Evolutionary conservation across 2,797 vertebrate species (phyloP).

Genomic region (Cygnus olor): DNA sequence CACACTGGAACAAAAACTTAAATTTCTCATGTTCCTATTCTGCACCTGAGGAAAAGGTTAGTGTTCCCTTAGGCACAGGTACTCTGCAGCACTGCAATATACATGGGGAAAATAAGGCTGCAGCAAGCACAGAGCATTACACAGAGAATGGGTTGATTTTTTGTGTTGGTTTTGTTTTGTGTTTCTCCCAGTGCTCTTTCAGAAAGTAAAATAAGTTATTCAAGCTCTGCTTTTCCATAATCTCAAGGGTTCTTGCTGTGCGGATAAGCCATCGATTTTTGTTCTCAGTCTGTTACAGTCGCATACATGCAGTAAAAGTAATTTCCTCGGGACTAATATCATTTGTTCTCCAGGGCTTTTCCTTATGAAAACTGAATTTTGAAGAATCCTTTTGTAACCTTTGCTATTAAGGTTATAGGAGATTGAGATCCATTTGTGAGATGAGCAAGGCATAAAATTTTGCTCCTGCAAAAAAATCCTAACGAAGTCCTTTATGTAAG

Average conservation of each 20-base stretch:
- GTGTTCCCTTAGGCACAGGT: background rate
- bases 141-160: background rate
- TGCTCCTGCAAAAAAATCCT: constrained; percentile 15
- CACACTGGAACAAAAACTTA: background rate
- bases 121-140: background rate
- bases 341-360: constrained; percentile 60
- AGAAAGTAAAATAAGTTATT: constrained; percentile 67
- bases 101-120: background rate
- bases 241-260: constrained; percentile 54
- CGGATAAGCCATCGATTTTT: constrained; percentile 61
- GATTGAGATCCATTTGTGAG: constrained; percentile 35
- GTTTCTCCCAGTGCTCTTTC: constrained; percentile 33
- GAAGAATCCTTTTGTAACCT: constrained; percentile 60
- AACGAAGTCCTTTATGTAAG: constrained; percentile 15
- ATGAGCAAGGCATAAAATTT: constrained; percentile 27
- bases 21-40: background rate
- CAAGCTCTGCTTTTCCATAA: constrained; percentile 49
- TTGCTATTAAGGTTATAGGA: constrained; percentile 48
- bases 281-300: constrained; percentile 56
- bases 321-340: constrained; percentile 65
- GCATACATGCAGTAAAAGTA: constrained; percentile 65
- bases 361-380: constrained; percentile 66
- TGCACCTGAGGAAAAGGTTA: background rate
- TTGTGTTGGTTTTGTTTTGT: constrained; percentile 6
- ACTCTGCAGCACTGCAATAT: background rate